Conservation (phyloP, 1,140 invertebrate genomes). For the Drosophila sulfurigaster region DNA sequence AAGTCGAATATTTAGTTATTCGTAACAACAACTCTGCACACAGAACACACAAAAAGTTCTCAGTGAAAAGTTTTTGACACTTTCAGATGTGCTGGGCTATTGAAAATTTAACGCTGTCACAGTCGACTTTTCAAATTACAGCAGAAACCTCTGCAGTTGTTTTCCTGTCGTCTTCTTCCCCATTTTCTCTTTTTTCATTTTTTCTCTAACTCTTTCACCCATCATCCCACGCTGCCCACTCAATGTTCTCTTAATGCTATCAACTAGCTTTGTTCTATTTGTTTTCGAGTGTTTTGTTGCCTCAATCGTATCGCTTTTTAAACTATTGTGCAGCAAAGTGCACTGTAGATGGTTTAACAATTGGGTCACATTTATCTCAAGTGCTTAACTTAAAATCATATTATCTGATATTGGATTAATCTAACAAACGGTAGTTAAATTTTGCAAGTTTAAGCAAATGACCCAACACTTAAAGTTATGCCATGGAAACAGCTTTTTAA, state of each 20-base stretch:
- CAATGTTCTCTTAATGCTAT: constrained; percentile 15
- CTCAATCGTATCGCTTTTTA: constrained; percentile 1
- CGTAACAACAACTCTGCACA: constrained; percentile 26
- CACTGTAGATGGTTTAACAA: neutral
- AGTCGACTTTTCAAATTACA: constrained; percentile 49
- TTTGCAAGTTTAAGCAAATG: neutral
- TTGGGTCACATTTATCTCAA: constrained; percentile 5
- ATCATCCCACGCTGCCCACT: constrained; percentile 4
- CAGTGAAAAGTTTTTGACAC: constrained; percentile 52
- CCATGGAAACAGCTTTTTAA: neutral
- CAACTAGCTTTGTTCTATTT: constrained; percentile 7
- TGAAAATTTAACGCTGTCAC: constrained; percentile 53
- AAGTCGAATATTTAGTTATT: constrained; percentile 16
- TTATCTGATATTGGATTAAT: neutral
- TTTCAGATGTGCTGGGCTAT: constrained; percentile 50
- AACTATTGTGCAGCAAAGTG: neutral
- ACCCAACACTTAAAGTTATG: neutral
- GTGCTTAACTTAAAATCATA: neutral
- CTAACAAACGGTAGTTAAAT: neutral
- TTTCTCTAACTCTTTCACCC: neutral
- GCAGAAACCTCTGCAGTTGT: constrained; percentile 37
- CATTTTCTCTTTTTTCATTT: neutral
- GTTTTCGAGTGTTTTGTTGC: neutral
- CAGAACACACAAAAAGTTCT: constrained; percentile 36
- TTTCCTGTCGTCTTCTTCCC: neutral